Base-by-base conservation (phyloP, 2,888 invertebrate species). In the Nezara viridula region DNA sequence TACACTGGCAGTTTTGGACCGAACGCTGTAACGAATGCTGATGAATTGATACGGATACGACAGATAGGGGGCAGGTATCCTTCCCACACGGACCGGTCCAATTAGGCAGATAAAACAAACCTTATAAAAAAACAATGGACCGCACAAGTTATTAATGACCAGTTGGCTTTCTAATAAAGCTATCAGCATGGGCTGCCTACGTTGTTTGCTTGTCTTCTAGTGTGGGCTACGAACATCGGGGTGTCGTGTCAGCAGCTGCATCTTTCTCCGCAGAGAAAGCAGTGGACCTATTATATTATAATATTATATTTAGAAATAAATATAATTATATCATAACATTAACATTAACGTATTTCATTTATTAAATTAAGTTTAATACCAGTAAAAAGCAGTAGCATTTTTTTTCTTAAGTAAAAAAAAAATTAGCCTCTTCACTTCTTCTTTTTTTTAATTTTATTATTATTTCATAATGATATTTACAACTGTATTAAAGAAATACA, bases 61-160 rank as follows among this genome's bases (percentile, higher is more conserved):
- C 81, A 44, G 81, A 81, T 81, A 44, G 44, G 44, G n/a, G 81
- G 81, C 44, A 81, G 81, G 3, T n/a, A n/a, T 44, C 44, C 81
- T 73, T 73, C 81, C 40, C 81, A 81, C 81, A 81, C 81, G 44
- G 81, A 44, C 32, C 40, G 81, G n/a, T 44, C 81, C 81, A 81
- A 81, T 81, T 81, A 81, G 81, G 12, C 81, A 19, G 81, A 81
- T 81, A 81, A 81, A 81, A 81, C 81, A 81, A 81, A 81, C 81
- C 44, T 47, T 81, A 81, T 40, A 81, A 81, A 81, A n/a, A 81
- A 81, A 81, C 81, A 81, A 81, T 81, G 81, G 81, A 44, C 81
- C 81, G 81, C 81, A 44, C 44, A 47, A 44, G 81, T 81, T 81
- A 81, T 81, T 81, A 81, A 81, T 81, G 81, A 81, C n/a, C 44